These are phyloP conservation scores for Gymnocheta viridis DNA, from an alignment of 2,888 invertebrate species.

Conservation along the genomic window DNA sequence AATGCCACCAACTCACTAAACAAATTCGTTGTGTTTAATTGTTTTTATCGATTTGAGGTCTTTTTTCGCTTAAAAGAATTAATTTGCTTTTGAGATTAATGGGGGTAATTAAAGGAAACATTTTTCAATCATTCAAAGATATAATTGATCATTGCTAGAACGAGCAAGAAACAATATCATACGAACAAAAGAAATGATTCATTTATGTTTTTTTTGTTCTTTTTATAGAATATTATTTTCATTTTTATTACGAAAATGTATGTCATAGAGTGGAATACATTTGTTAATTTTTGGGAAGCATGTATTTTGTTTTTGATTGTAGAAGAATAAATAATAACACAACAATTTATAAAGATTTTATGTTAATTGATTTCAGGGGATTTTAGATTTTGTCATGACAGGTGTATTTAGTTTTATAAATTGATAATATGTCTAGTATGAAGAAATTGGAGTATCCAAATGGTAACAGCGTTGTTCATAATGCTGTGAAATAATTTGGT, in stretches of 20 bases:
- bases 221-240: neutral
- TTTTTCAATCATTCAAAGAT: constrained; percentile 19
- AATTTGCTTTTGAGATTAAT: constrained; percentile 6
- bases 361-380: neutral
- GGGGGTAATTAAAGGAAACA: constrained; percentile 33
- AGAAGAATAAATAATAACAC: neutral
- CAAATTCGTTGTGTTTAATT: constrained; percentile 8
- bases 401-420: too few species aligned
- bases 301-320: too few species aligned
- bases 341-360: neutral
- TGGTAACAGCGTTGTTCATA: too few species aligned
- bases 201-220: neutral
- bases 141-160: constrained; percentile 23
- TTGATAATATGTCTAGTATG: too few species aligned
- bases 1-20: constrained; percentile 14
- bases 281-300: neutral
- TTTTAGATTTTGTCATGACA: too few species aligned
- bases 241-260: neutral
- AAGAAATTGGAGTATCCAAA: too few species aligned
- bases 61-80: neutral
- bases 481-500: too few species aligned
- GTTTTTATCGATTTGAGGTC: neutral
- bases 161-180: neutral
- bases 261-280: neutral
- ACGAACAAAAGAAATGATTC: neutral